phyloP scores from a whole-genome alignment of 1,140 invertebrate species.

The Cydia pomonella region DNA sequence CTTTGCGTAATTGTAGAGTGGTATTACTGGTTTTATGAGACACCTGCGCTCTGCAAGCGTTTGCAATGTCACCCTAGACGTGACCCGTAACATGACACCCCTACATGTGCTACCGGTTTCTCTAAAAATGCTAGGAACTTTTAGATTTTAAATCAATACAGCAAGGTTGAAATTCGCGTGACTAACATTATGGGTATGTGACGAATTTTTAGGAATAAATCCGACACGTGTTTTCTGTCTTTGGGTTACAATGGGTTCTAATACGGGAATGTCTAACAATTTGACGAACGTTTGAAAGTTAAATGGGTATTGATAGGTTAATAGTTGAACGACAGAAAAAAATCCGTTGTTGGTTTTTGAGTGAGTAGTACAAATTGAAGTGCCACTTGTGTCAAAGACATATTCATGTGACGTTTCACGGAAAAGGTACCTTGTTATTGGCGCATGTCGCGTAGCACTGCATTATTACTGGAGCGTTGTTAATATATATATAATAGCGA shows the following conservation, averaged over 20 bases:
- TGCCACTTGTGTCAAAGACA: neutral
- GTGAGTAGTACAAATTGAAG: neutral
- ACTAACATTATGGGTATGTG: slow-evolving; percentile 42
- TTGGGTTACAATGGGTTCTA: slow-evolving; percentile 46
- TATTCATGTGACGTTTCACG: too few species aligned
- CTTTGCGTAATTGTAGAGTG: too few species aligned
- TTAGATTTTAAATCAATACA: slow-evolving; percentile 35
- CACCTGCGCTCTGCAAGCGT: neutral
- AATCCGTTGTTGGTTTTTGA: slow-evolving; percentile 23
- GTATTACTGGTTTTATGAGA: neutral
- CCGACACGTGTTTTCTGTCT: slow-evolving; percentile 48
- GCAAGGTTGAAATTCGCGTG: slow-evolving; percentile 37
- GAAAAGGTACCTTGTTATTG: too few species aligned
- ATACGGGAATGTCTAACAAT: slow-evolving; percentile 50
- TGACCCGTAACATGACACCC: slow-evolving; percentile 57
- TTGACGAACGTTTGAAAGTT: slow-evolving; percentile 44
- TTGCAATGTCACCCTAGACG: slow-evolving; percentile 37
- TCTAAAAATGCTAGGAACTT: slow-evolving; percentile 43
- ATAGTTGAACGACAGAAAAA: slow-evolving; percentile 43
- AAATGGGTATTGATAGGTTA: slow-evolving; percentile 14
- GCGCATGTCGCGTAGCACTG: too few species aligned
- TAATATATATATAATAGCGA: too few species aligned
- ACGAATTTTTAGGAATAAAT: slow-evolving; percentile 52
- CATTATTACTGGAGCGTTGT: too few species aligned
- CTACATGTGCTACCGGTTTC: slow-evolving; percentile 54